A percentile compares a stretch with the other conserved stretches of the same genome.
Conservation (phyloP, 2,888 invertebrate genomes). For the Ochropacha duplaris region DNA sequence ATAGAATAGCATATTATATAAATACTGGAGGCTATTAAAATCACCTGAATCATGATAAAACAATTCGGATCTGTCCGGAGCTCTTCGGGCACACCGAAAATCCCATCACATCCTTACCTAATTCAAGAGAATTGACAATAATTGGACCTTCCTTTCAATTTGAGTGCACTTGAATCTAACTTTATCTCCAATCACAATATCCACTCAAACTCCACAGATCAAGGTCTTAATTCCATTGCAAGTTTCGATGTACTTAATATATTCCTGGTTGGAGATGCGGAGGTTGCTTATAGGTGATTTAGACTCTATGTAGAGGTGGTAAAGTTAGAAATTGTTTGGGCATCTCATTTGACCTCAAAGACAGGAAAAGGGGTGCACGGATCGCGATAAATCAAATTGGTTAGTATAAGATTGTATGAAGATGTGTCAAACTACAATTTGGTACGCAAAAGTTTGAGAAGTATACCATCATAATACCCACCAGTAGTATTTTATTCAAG, state of each 20-base stretch:
- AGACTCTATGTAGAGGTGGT: conserved; percentile 1
- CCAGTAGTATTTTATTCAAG: too few species aligned
- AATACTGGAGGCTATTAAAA: background rate
- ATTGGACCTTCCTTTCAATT: conserved; percentile 67
- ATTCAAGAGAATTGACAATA: conserved; percentile 65
- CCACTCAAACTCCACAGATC: background rate
- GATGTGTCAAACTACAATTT: conserved; percentile 1
- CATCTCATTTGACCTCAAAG: conserved; percentile 43
- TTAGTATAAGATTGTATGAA: conserved; percentile 36
- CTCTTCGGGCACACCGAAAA: conserved; percentile 46
- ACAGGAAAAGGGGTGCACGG: conserved; percentile 56
- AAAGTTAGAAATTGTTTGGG: conserved; percentile 19
- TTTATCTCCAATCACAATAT: conserved; percentile 5
- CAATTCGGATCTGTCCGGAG: background rate
- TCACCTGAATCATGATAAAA: background rate
- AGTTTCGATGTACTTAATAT: too few species aligned
- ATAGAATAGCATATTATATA: too few species aligned
- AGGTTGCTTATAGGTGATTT: conserved; percentile 13
- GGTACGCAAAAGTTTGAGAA: background rate
- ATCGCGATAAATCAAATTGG: conserved; percentile 41
- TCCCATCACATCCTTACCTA: conserved; percentile 54
- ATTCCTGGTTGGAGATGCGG: background rate
- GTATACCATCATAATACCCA: too few species aligned
- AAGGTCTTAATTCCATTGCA: background rate
- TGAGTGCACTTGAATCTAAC: conserved; percentile 43